Conservation (phyloP, 2,113 vertebrate species). For the Nothobranchius kuhntae region DNA sequence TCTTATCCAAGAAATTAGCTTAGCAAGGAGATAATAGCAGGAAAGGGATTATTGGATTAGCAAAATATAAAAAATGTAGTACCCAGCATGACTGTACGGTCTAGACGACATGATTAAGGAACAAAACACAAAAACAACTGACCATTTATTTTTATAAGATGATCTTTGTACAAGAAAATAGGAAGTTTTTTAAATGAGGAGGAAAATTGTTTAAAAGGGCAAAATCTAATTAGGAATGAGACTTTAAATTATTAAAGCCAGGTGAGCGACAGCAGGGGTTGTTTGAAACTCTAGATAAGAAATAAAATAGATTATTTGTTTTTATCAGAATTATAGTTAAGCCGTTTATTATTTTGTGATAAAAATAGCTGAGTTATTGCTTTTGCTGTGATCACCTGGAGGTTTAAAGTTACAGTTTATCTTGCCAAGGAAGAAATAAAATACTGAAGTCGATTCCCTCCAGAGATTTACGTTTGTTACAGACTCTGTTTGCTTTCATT, state of each 20-base stretch:
- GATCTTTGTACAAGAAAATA: too few relatives aligned
- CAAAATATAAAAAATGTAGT: not conserved
- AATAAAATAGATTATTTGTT: not conserved
- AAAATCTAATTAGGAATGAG: too few relatives aligned
- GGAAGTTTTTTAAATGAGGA: too few relatives aligned
- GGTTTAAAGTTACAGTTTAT: not conserved
- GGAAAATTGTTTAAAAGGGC: too few relatives aligned
- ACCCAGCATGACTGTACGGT: too few relatives aligned
- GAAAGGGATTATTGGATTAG: conserved; percentile 18
- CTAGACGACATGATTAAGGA: conserved; percentile 18
- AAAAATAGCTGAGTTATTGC: too few relatives aligned
- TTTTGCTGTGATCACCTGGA: too few relatives aligned
- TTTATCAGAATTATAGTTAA: not conserved
- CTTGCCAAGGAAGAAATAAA: not conserved
- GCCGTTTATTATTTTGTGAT: too few relatives aligned
- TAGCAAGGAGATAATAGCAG: conserved; percentile 15
- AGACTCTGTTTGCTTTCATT: not conserved
- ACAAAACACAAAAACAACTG: not conserved
- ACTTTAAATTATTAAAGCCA: too few relatives aligned
- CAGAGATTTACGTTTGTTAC: not conserved
- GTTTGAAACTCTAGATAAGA: not conserved
- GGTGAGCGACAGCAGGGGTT: not conserved
- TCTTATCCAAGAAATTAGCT: conserved; percentile 31
- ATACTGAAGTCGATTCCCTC: not conserved
- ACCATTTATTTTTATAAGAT: too few relatives aligned